Base-by-base conservation (phyloP, 2,797 vertebrate genomes). In the Coregonus ussuriensis region DNA sequence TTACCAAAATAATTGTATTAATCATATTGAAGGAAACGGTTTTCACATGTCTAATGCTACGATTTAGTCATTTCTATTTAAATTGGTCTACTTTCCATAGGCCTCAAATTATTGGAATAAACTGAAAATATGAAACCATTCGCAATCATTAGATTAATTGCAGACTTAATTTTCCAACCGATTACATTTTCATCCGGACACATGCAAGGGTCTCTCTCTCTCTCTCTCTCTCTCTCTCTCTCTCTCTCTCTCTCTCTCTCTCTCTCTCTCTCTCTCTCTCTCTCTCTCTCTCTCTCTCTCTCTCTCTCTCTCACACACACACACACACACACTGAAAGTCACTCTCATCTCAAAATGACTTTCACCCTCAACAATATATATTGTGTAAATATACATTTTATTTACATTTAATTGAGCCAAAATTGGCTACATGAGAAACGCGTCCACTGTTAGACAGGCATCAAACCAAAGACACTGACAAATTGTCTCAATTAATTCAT, bases 181-280 rank as follows among this genome's bases (percentile, higher is more conserved):
- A 81, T 85, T 82, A 70, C 59, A 87, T 82, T 74, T 76, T 83
- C 80, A 87, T 74, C 83, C 82, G 82, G 63, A 11, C 21, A n/a
- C 3, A 25, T 25, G 9, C 65, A 53, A 53, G 4, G 52, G 52
- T 14, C 52, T 53, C 52, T 14, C 29, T 53, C 11, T 53, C 52
- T 77, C 56, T 59, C 14, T 72, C 25, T 62, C 35, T 5, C 35
- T 5, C 4, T 35, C 35, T 35, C 4, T 35, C 35, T 37, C 35
- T 37, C 35, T 6, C 35, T 6, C 35, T 4, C 35, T 5, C 35
- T 37, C 35, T 37, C 4, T 41, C 37, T 41, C 37, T 41, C 37
- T 41, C 37, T 41, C 37, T 41, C 6, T 37, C 37, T 37, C 37
- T 6, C 37, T 6, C 37, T 37, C 37, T 6, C 25, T 56, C 15